Evolutionary conservation across 2,888 invertebrate genomes (phyloP).

Genomic region (Hypolimnas misippus): DNA sequence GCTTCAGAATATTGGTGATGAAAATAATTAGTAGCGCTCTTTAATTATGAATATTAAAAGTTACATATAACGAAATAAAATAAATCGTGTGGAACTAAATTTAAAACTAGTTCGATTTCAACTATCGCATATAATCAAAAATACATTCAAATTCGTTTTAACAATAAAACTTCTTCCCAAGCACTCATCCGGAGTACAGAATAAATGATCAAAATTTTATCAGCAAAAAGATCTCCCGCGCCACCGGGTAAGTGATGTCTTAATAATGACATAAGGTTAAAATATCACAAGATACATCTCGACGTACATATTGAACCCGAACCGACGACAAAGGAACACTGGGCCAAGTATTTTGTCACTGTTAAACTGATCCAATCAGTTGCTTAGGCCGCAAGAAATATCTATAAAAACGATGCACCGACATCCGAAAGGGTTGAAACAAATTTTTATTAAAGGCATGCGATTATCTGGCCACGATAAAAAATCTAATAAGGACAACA

Average conservation of each 20-base stretch:
- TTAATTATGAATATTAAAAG: too few species aligned
- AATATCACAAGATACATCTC: slow-evolving; percentile 79
- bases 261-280: slow-evolving; percentile 79
- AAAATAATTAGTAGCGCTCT: background rate
- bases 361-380: slow-evolving; percentile 79
- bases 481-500: slow-evolving; percentile 57
- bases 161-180: slow-evolving; percentile 47
- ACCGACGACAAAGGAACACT: slow-evolving; percentile 73
- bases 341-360: slow-evolving; percentile 81
- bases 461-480: slow-evolving; percentile 63
- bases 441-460: slow-evolving; percentile 68
- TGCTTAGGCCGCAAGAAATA: slow-evolving; percentile 53
- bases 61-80: too few species aligned
- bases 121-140: slow-evolving; percentile 21
- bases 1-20: background rate
- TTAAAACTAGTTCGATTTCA: slow-evolving; percentile 10
- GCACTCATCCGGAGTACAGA: slow-evolving; percentile 59
- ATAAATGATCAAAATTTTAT: slow-evolving; percentile 75
- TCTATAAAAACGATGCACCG: slow-evolving; percentile 60
- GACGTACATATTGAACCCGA: slow-evolving; percentile 63
- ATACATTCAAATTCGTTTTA: slow-evolving; percentile 33
- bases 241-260: slow-evolving; percentile 83
- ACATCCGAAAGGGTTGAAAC: slow-evolving; percentile 68
- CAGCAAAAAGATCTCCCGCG: slow-evolving; percentile 66
- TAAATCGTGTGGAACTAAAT: slow-evolving; percentile 8